Percentiles rank a stretch among this genome's conserved stretches.
Conservation (phyloP, 2,113 vertebrate species). For the Climacteris rufus region DNA sequence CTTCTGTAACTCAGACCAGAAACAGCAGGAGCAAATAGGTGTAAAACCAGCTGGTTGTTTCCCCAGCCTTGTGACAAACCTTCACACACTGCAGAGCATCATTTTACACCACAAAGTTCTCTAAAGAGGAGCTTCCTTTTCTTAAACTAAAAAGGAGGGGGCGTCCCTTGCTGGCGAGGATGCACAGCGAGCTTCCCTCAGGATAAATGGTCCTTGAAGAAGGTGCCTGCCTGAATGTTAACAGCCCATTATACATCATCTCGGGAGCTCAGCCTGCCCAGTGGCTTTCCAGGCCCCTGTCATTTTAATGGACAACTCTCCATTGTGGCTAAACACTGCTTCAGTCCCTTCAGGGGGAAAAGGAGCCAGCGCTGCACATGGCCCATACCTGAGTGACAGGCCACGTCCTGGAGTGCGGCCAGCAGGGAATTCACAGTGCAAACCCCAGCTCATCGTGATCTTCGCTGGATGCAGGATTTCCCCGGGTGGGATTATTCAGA, state of each 20-base stretch:
- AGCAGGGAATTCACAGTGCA: not conserved
- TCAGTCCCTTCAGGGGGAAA: not conserved
- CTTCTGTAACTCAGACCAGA: not conserved
- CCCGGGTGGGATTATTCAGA: not conserved
- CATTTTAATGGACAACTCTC: conserved; percentile 10
- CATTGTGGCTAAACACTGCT: not conserved
- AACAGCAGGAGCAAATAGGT: not conserved
- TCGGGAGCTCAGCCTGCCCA: not conserved
- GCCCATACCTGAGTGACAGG: not conserved
- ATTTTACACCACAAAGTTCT: not conserved
- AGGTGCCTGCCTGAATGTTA: not conserved
- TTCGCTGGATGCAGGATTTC: not conserved
- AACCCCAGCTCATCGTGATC: not conserved
- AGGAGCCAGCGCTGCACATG: not conserved
- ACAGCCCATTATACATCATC: not conserved
- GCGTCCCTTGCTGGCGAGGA: not conserved
- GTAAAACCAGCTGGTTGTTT: not conserved
- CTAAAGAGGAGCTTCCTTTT: not conserved
- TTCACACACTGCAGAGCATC: rapidly evolving
- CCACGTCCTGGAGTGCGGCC: not conserved
- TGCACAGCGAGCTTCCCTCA: not conserved
- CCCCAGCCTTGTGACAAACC: not conserved
- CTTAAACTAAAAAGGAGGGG: not conserved
- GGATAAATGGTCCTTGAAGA: not conserved
- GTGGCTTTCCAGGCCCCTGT: not conserved